Base-by-base conservation (phyloP, 2,113 vertebrate genomes). In the Rhinoderma darwinii region DNA sequence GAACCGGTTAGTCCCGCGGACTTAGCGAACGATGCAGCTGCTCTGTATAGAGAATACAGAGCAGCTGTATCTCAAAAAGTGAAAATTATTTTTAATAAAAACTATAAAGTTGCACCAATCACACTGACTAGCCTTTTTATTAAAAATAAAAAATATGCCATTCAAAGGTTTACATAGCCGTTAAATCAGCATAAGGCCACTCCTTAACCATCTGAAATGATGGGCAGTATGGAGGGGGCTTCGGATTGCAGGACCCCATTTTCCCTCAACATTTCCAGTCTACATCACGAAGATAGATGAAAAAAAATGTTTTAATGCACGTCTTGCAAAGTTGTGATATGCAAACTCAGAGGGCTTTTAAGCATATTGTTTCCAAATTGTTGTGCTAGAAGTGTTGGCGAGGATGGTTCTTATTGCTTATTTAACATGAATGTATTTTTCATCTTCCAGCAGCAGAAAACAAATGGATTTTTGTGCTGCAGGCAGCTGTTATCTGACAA, bases 391-490 rank as follows among this genome's bases (percentile, higher is more conserved):
- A 73, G 61, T 72, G 77, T 86, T 81, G n/a, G 85, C 30, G 35
- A 73, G 85, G 25, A 70, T 56, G n/a, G 47, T 86, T 86, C 85
- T 81, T 81, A 86, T 81, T 44, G 85, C 77, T 86, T 86, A 86
- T 86, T 86, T 86, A 86, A 82, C 51, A 86, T 82, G 63, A 86
- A 86, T 86, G 66, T 59, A 81, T 81, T 81, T 82, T 86, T 82
- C 85, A 86, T 86, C 77, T 81, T 82, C 47, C 66, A 73, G 63
- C 77, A 70, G 77, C 22, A 54, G 35, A 70, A 86, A 86, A 86
- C 85, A 86, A 86, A 86, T 86, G 85, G 85, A 86, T 86, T 68
- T 86, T 86, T 86, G 47, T 86, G 85, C 85, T 86, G 85, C 85
- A 86, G 85, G 85, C 85, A 86, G 77, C 85, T 86, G 85, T 86